Evolutionary conservation across 2,113 vertebrate genomes (phyloP), one percentile per base, ranked within the genome.

Genomic region (Epinephelus cyanopodus): DNA sequence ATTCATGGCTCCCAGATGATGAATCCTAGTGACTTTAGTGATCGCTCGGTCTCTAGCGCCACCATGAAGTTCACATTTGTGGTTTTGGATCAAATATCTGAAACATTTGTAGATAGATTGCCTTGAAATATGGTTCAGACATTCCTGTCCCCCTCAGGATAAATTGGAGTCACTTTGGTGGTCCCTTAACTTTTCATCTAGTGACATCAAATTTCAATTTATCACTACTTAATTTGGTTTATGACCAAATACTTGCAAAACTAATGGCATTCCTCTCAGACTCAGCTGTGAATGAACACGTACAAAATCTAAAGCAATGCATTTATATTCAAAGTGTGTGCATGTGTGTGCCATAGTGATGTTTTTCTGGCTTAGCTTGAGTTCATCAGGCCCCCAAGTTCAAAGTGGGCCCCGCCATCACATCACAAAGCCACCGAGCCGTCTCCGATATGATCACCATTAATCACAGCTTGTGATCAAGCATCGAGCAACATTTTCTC

Each of bases 391-490:
- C 69, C 53, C 29, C 60, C 18, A n/a, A 84, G 82, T 87, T 93
- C 91, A 92, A 93, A 92, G 88, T 60, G 53, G 72, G 69, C 77
- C 81, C 69, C 70, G 6, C 72, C 67, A 76, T 87, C 89, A 84
- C 79, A 77, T 87, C 79, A 82, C 82, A 90, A 72, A 87, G 85
- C 79, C 89, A 85, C 66, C 53, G 71, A 85, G 88, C 83, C 60
- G 65, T 84, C 85, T 83, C 60, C 50, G 58, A 90, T 83, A 74
- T 78, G 87, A 93, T 90, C 86, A 84, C 78, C 77, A 91, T 90
- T 90, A 92, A 93, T 93, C 90, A 89, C 87, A 87, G 87, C 81
- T 82, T 85, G 91, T 86, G 92, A 92, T 85, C 84, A 70, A 66
- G 77, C 80, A 54, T 72, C 15, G 45, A 75, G 81, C 79, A 56